These are phyloP conservation scores for Phoxinus phoxinus DNA, from an alignment of 2,113 vertebrate genomes.

Conservation along the genomic window DNA sequence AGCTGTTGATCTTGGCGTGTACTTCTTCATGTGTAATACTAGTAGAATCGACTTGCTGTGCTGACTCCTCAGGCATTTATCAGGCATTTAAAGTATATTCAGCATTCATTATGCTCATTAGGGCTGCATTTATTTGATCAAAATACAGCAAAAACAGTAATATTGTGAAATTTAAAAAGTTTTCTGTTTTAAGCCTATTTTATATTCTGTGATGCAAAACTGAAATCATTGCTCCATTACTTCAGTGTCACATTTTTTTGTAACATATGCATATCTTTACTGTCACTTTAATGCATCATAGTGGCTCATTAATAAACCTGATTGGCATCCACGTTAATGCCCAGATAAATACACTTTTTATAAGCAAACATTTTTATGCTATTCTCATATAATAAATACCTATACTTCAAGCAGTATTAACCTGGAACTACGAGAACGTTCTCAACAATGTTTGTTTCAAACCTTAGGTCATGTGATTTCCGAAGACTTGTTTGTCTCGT, in stretches of 20 bases:
- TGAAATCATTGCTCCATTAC: too few species aligned
- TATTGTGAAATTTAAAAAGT: neutral
- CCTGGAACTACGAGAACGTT: neutral
- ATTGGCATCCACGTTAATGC: neutral
- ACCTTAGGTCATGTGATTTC: constrained; percentile 36
- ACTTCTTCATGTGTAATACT: neutral
- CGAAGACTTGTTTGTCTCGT: constrained; percentile 46
- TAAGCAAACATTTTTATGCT: neutral
- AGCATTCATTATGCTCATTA: neutral
- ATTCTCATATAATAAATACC: neutral
- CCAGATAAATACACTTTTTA: too few species aligned
- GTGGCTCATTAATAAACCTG: neutral
- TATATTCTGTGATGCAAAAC: neutral
- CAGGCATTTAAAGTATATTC: neutral
- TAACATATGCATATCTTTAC: too few species aligned
- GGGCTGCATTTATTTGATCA: neutral
- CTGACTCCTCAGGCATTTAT: too few species aligned
- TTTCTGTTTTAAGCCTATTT: neutral
- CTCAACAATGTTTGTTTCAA: constrained; percentile 14
- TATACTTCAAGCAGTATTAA: neutral
- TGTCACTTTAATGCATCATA: neutral
- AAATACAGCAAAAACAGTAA: neutral
- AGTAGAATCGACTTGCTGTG: neutral
- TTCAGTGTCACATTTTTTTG: too few species aligned
- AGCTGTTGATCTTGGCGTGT: neutral